These are phyloP conservation scores for Cariama cristata DNA, from an alignment of 2,113 vertebrate genomes.

Conservation along the genomic window DNA sequence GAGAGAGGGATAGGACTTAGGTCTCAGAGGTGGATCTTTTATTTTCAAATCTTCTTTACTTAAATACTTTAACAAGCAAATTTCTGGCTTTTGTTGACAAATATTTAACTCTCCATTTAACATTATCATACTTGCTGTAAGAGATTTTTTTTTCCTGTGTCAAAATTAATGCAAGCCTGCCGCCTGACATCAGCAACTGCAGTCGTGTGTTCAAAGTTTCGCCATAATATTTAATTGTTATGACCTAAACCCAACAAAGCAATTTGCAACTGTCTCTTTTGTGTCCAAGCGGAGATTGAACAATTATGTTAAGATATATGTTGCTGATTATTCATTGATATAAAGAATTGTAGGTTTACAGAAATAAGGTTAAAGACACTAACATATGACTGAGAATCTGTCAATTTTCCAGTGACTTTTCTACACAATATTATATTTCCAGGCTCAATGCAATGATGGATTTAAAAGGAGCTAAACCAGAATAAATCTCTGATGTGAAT, in stretches of 20 bases:
- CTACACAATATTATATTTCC: neutral
- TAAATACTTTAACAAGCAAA: neutral
- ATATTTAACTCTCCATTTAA: neutral
- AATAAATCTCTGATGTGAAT: conserved; percentile 12
- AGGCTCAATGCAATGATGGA: neutral
- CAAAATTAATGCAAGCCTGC: neutral
- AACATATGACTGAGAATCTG: neutral
- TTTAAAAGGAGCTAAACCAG: neutral
- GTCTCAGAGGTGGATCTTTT: neutral
- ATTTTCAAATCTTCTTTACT: neutral
- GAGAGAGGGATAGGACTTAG: neutral
- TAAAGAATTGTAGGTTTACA: neutral
- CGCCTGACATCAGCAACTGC: neutral
- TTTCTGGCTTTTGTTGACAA: neutral
- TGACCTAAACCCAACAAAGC: neutral
- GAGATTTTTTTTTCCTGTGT: neutral
- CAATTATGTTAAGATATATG: neutral
- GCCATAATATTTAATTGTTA: neutral
- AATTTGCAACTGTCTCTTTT: neutral
- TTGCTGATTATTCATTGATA: neutral
- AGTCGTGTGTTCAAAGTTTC: neutral
- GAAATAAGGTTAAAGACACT: neutral
- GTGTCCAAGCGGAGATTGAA: neutral
- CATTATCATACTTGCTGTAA: neutral
- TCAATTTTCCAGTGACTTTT: neutral